Conservation (phyloP, 2,797 vertebrate genomes). For the Sebastes variabilis region DNA sequence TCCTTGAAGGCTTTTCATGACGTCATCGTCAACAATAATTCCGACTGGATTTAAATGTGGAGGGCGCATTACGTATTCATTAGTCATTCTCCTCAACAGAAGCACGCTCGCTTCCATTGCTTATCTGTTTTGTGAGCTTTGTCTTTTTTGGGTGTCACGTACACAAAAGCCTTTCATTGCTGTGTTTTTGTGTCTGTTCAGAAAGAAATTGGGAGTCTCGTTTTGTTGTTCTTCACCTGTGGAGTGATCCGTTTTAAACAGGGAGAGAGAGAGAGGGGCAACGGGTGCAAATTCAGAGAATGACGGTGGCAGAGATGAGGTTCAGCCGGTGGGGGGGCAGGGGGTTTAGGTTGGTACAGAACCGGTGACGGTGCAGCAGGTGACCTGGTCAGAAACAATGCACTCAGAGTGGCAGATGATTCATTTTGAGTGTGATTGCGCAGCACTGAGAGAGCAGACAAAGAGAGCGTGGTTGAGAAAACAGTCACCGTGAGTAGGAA, state of each 20-base stretch:
- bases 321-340: neutral
- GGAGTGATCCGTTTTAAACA: constrained; percentile 29
- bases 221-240: constrained; percentile 30
- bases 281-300: constrained; percentile 42
- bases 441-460: constrained; percentile 52
- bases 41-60: constrained; percentile 15
- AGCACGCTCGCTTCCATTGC: neutral
- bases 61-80: constrained; percentile 28
- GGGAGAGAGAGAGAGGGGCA: neutral
- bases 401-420: constrained; percentile 64
- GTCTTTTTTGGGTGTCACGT: constrained; percentile 20
- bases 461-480: constrained; percentile 70
- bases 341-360: constrained; percentile 27
- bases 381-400: constrained; percentile 65
- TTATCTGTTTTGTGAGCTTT: constrained; percentile 9
- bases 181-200: constrained; percentile 20
- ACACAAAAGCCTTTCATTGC: constrained; percentile 21
- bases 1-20: constrained; percentile 10
- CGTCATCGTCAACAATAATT: constrained; percentile 13
- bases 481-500: constrained; percentile 67
- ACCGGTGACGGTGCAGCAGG: constrained; percentile 4
- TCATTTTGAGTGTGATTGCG: constrained; percentile 65
- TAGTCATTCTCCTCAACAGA: constrained; percentile 34
- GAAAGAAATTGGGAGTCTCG: constrained; percentile 10
- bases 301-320: neutral